Conservation (phyloP, 2,888 invertebrate genomes). For the Prosopocoilus inquinatus region DNA sequence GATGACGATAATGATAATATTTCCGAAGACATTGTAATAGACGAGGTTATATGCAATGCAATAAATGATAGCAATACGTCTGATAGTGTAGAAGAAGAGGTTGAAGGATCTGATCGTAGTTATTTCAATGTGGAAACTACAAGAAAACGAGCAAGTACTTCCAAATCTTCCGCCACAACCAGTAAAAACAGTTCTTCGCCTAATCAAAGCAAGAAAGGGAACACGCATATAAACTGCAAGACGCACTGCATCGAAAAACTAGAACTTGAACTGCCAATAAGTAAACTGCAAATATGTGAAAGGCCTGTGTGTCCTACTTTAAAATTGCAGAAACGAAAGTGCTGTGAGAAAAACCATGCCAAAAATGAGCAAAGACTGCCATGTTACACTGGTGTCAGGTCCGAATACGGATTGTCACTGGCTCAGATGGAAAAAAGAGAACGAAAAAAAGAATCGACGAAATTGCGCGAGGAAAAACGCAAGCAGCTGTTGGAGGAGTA, state of each 20-base stretch:
- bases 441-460: slow-evolving; percentile 44
- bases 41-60: slow-evolving; percentile 5
- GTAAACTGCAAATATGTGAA: slow-evolving; percentile 40
- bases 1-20: background rate
- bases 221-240: slow-evolving; percentile 39
- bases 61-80: slow-evolving; percentile 1
- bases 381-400: slow-evolving; percentile 54
- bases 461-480: slow-evolving; percentile 49
- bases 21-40: slow-evolving; percentile 5
- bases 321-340: slow-evolving; percentile 43
- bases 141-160: slow-evolving; percentile 9
- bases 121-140: slow-evolving; percentile 2
- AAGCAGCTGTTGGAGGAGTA: slow-evolving; percentile 50
- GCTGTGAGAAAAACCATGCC: slow-evolving; percentile 49
- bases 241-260: slow-evolving; percentile 47
- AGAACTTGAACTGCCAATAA: slow-evolving; percentile 40
- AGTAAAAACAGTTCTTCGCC: slow-evolving; percentile 2
- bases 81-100: slow-evolving; percentile 12
- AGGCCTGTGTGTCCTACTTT: slow-evolving; percentile 43
- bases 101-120: slow-evolving; percentile 8
- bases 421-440: slow-evolving; percentile 51
- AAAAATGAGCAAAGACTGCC: slow-evolving; percentile 49
- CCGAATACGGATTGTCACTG: slow-evolving; percentile 56
- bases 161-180: slow-evolving; percentile 1
- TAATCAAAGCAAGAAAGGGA: background rate